Evolutionary conservation across 2,888 invertebrate genomes (phyloP).

Genomic region (Marasmarcha lunaedactyla): DNA sequence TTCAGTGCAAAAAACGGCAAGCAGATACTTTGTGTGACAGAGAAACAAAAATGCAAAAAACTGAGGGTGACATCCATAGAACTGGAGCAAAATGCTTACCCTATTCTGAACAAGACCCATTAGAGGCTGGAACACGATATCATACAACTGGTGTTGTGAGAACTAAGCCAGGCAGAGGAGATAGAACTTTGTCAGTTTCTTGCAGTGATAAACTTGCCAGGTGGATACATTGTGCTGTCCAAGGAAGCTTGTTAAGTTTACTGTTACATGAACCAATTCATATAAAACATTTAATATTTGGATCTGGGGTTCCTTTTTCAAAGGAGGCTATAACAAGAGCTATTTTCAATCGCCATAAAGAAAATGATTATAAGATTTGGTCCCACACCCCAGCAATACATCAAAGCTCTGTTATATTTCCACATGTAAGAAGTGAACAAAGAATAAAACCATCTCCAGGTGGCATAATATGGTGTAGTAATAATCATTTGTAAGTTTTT

Average conservation of each 20-base stretch:
- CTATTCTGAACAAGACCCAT: slow-evolving; percentile 68
- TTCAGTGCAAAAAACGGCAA: slow-evolving; percentile 28
- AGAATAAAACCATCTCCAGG: slow-evolving; percentile 33
- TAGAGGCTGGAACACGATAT: slow-evolving; percentile 67
- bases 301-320: slow-evolving; percentile 74
- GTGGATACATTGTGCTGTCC: slow-evolving; percentile 89
- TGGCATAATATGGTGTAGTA: slow-evolving; percentile 47
- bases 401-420: slow-evolving; percentile 31
- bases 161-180: slow-evolving; percentile 92
- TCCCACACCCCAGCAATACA: slow-evolving; percentile 27
- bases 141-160: slow-evolving; percentile 80
- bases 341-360: slow-evolving; percentile 27
- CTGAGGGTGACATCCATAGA: slow-evolving; percentile 63
- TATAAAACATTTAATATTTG: slow-evolving; percentile 78
- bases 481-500: slow-evolving; percentile 28
- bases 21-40: slow-evolving; percentile 21
- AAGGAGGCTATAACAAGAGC: slow-evolving; percentile 69
- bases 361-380: neutral
- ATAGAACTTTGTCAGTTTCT: slow-evolving; percentile 88
- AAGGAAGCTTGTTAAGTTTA: slow-evolving; percentile 82
- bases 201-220: slow-evolving; percentile 95
- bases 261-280: slow-evolving; percentile 77
- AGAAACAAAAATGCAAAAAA: slow-evolving; percentile 14
- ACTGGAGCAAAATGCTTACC: slow-evolving; percentile 92
- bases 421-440: slow-evolving; percentile 22